phyloP scores from a whole-genome alignment of 2,113 vertebrate species.

The Oenanthe oenanthe region DNA sequence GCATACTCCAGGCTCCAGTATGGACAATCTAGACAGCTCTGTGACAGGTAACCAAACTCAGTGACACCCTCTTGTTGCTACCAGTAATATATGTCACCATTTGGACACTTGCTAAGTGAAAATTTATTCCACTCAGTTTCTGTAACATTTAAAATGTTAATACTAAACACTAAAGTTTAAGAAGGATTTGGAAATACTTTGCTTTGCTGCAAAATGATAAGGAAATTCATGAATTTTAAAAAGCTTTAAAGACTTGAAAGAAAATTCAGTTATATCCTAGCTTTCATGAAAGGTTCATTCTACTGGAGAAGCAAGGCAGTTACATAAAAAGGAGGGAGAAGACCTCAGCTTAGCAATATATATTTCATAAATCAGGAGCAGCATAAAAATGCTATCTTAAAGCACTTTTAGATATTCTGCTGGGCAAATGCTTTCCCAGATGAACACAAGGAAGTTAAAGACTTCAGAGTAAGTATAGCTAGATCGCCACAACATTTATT shows the following conservation, averaged over 20 bases:
- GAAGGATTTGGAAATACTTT: slow-evolving; percentile 81
- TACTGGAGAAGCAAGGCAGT: slow-evolving; percentile 54
- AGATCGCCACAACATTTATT: slow-evolving; percentile 15
- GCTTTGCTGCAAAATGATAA: slow-evolving; percentile 85
- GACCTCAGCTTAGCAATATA: slow-evolving; percentile 51
- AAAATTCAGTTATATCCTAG: slow-evolving; percentile 75
- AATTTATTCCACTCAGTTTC: slow-evolving; percentile 70
- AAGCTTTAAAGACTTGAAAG: slow-evolving; percentile 78
- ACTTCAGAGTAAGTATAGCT: slow-evolving; percentile 33
- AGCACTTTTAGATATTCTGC: slow-evolving; percentile 39
- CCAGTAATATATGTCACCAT: slow-evolving; percentile 34
- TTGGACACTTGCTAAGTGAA: slow-evolving; percentile 51
- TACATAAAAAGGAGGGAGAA: slow-evolving; percentile 28
- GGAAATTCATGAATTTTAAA: slow-evolving; percentile 95
- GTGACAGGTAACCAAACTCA: slow-evolving; percentile 85
- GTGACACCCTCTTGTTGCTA: slow-evolving; percentile 35
- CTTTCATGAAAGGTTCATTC: slow-evolving; percentile 76
- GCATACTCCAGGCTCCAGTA: slow-evolving; percentile 95
- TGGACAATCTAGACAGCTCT: slow-evolving; percentile 98
- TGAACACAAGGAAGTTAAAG: slow-evolving; percentile 10
- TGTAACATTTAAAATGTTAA: slow-evolving; percentile 74
- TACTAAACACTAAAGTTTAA: slow-evolving; percentile 78
- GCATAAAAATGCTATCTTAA: slow-evolving; percentile 56
- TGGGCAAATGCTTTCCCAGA: slow-evolving; percentile 51
- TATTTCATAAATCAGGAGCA: slow-evolving; percentile 62